These are phyloP conservation scores for Anguilla pacifica DNA, from an alignment of 2,797 vertebrate species.

Conservation along the genomic window DNA sequence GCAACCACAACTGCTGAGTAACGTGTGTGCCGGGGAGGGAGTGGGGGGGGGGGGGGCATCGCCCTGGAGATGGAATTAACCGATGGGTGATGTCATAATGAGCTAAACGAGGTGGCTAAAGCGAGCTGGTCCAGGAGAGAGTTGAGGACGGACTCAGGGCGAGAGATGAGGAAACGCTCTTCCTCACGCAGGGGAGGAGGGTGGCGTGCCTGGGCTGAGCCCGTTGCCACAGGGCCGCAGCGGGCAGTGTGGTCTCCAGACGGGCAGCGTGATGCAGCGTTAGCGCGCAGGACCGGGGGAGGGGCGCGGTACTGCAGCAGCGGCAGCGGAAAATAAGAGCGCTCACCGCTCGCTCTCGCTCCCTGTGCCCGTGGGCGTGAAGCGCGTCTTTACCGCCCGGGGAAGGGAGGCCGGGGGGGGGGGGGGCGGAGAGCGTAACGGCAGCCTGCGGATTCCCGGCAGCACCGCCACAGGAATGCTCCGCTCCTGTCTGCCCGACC, in stretches of 20 bases:
- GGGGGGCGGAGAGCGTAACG: background rate
- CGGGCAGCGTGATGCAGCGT: too few species aligned
- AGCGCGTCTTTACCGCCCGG: background rate
- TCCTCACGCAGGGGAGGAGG: too few species aligned
- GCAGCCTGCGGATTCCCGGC: slow-evolving; percentile 10
- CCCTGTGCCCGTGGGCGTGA: background rate
- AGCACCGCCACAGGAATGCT: slow-evolving; percentile 4
- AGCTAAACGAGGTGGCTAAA: slow-evolving; percentile 19
- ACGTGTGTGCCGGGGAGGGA: background rate
- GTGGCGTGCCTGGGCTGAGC: background rate
- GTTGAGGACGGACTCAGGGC: background rate
- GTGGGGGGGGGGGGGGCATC: background rate
- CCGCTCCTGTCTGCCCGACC: background rate
- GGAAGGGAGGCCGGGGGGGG: background rate
- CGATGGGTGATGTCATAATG: slow-evolving; percentile 27
- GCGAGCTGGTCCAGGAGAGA: background rate
- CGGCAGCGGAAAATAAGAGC: slow-evolving; percentile 4
- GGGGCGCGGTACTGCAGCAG: too few species aligned
- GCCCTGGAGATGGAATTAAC: slow-evolving; percentile 8
- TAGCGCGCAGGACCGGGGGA: background rate
- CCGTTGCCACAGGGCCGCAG: background rate
- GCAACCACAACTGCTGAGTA: background rate
- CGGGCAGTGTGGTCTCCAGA: too few species aligned
- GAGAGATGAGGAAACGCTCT: too few species aligned
- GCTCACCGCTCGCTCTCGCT: background rate